Evolutionary conservation across 1,140 invertebrate genomes (phyloP).

Genomic region (Diuraphis noxia): DNA sequence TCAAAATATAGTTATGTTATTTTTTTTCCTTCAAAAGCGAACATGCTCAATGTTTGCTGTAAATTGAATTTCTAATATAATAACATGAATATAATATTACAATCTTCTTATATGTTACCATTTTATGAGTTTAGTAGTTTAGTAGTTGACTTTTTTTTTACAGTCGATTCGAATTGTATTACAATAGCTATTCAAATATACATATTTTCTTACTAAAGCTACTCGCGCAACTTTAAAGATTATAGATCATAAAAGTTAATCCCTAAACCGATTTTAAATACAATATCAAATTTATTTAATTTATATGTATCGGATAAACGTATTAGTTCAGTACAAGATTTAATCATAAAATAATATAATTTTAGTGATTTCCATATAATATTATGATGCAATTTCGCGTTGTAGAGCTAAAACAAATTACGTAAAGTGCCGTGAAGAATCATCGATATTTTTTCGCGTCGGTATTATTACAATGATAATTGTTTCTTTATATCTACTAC

Average conservation of each 20-base stretch:
- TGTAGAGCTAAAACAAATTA: neutral
- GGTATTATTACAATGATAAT: neutral
- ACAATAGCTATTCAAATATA: too few species aligned
- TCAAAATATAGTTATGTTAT: neutral
- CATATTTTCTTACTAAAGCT: too few species aligned
- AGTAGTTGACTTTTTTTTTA: too few species aligned
- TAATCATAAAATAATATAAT: neutral
- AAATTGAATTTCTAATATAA: neutral
- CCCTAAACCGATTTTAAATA: too few species aligned
- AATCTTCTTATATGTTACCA: neutral
- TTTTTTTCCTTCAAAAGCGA: too few species aligned
- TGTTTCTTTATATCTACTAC: neutral
- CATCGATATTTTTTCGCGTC: neutral
- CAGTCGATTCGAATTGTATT: neutral
- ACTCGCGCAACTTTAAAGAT: too few species aligned
- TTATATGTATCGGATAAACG: too few species aligned
- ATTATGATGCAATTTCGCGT: neutral
- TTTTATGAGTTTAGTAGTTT: too few species aligned
- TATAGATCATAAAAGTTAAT: too few species aligned
- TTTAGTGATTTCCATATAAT: neutral
- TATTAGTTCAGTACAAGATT: too few species aligned
- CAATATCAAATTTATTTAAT: too few species aligned
- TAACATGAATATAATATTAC: neutral
- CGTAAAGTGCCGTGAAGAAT: neutral
- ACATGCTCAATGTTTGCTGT: neutral